Conservation (phyloP, 2,113 vertebrate genomes). For the Mola mola region DNA sequence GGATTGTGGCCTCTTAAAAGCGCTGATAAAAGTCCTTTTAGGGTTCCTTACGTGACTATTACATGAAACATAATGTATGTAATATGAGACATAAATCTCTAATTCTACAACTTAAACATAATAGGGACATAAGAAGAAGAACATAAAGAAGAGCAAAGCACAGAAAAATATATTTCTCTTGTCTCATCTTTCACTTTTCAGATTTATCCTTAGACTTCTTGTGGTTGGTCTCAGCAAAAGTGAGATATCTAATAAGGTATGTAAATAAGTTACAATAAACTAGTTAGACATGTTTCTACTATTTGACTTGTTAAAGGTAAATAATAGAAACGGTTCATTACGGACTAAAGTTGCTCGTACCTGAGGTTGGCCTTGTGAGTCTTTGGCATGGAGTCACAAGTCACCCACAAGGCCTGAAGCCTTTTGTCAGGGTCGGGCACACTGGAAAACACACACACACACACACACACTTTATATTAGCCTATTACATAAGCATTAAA, state of each 20-base stretch:
- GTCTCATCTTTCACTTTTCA: not conserved
- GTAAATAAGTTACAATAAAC: too few species aligned
- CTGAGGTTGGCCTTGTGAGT: constrained; percentile 92
- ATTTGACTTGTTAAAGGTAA: too few species aligned
- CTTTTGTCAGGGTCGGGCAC: constrained; percentile 92
- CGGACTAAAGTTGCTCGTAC: constrained; percentile 66
- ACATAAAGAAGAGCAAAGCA: too few species aligned
- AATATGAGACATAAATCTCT: not conserved
- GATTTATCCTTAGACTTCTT: not conserved
- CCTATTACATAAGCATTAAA: constrained; percentile 4
- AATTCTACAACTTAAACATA: too few species aligned
- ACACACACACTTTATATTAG: constrained; percentile 5
- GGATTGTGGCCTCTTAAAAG: not conserved
- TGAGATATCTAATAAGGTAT: too few species aligned
- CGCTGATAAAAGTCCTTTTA: too few species aligned
- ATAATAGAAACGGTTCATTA: not conserved
- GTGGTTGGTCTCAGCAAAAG: not conserved
- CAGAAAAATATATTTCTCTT: too few species aligned
- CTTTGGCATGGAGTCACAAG: constrained; percentile 91
- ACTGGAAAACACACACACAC: constrained; percentile 76
- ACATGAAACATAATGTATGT: too few species aligned
- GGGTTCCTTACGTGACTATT: too few species aligned
- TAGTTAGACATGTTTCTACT: too few species aligned
- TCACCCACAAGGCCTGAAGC: constrained; percentile 94
- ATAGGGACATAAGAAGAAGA: too few species aligned